Conservation (phyloP, 2,888 invertebrate genomes). For the Metacarcinus magister region DNA sequence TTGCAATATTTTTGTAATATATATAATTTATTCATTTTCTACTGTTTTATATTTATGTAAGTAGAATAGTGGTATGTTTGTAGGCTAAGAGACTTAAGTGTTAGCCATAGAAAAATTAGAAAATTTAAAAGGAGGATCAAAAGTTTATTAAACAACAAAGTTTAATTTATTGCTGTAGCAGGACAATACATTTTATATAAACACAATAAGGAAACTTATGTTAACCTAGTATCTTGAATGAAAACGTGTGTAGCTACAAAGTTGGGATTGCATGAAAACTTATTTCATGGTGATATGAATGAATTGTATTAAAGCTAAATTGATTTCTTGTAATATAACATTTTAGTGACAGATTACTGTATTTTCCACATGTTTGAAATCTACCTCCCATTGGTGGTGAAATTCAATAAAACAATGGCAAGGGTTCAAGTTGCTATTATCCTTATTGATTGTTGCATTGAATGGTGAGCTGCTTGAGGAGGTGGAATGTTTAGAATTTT, state of each 20-base stretch:
- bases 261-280: background rate
- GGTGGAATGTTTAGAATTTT: no score
- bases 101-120: background rate
- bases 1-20: constrained; percentile 62
- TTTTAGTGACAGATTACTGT: background rate
- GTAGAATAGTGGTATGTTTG: background rate
- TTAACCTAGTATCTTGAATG: background rate
- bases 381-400: background rate
- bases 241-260: background rate
- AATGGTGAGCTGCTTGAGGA: no score
- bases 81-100: background rate
- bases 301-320: background rate
- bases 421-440: background rate
- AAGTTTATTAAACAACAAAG: background rate
- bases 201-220: background rate
- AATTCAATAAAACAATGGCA: background rate
- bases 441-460: background rate
- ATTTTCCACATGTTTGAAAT: background rate
- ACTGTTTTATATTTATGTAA: constrained; percentile 15
- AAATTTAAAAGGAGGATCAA: background rate
- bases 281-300: background rate
- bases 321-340: background rate
- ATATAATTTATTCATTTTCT: constrained; percentile 38
- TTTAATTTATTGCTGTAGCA: background rate
- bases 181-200: background rate